Conservation (phyloP, 1,140 invertebrate genomes). For the Thaumetopoea pityocampa region DNA sequence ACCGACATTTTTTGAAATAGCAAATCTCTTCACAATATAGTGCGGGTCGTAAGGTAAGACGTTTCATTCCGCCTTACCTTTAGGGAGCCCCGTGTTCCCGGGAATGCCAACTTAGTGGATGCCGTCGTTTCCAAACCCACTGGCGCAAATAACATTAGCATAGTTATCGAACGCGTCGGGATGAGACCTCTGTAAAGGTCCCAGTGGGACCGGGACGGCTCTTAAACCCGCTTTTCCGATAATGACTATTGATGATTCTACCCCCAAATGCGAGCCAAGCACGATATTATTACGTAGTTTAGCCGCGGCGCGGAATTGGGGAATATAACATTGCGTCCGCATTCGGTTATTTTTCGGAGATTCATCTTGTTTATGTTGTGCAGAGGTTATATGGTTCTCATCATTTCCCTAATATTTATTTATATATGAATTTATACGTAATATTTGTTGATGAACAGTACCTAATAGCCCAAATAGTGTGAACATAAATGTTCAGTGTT, state of each 20-base stretch:
- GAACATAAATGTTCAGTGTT: too few relatives aligned
- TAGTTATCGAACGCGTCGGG: conserved; percentile 70
- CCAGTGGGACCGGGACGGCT: conserved; percentile 58
- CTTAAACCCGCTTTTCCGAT: conserved; percentile 72
- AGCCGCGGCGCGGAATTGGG: conserved; percentile 58
- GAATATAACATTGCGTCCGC: conserved; percentile 53
- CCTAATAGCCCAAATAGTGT: too few relatives aligned
- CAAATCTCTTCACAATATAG: conserved; percentile 31
- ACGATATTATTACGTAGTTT: conserved; percentile 72
- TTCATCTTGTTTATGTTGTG: conserved; percentile 24
- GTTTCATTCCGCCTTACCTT: conserved; percentile 38
- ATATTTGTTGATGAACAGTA: neutral
- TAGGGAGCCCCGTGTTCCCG: conserved; percentile 30
- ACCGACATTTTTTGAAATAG: conserved; percentile 19
- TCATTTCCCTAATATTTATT: neutral
- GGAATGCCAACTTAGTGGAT: conserved; percentile 48
- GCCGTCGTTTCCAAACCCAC: conserved; percentile 57
- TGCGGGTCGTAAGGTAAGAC: conserved; percentile 28
- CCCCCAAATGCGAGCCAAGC: conserved; percentile 54
- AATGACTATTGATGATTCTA: conserved; percentile 74
- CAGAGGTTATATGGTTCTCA: neutral
- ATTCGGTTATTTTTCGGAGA: conserved; percentile 53
- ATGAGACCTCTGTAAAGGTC: conserved; percentile 70
- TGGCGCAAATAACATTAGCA: conserved; percentile 74
- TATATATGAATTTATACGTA: neutral